Evolutionary conservation across 2,113 vertebrate genomes (phyloP).

Genomic region (Dunckerocampus dactyliophorus): DNA sequence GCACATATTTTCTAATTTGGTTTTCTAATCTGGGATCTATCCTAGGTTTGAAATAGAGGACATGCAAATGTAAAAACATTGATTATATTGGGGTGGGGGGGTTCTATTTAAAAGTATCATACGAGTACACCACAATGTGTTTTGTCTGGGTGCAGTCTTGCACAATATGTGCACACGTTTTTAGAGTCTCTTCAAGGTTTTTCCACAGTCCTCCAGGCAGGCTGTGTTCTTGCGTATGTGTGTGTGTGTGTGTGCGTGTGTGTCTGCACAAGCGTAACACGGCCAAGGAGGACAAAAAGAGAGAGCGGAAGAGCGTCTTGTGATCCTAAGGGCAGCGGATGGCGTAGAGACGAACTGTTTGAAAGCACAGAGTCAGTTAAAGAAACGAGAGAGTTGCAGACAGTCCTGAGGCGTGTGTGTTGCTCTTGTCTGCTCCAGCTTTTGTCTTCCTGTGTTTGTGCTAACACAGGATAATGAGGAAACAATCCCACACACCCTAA

Average conservation of each 20-base stretch:
- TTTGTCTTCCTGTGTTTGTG: slow-evolving; percentile 10
- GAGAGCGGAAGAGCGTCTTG: slow-evolving; percentile 34
- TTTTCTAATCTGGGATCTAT: background rate
- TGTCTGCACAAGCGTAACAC: slow-evolving; percentile 8
- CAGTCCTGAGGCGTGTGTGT: slow-evolving; percentile 30
- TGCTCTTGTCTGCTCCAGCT: slow-evolving; percentile 8
- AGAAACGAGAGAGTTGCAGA: slow-evolving; percentile 32
- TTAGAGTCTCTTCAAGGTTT: slow-evolving; percentile 7
- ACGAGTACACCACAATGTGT: too few relatives aligned
- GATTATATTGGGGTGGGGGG: too few relatives aligned
- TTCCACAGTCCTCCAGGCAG: slow-evolving; percentile 15
- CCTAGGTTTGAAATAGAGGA: too few relatives aligned
- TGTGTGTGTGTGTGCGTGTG: slow-evolving; percentile 3
- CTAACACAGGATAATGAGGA: slow-evolving; percentile 28
- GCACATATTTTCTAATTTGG: background rate
- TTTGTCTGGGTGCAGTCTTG: too few relatives aligned
- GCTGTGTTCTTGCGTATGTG: too few relatives aligned
- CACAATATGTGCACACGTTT: background rate
- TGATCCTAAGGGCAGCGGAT: slow-evolving; percentile 38
- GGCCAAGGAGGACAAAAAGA: slow-evolving; percentile 13
- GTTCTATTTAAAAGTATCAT: too few relatives aligned
- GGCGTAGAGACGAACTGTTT: slow-evolving; percentile 31
- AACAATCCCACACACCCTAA: background rate
- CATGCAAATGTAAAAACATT: too few relatives aligned
- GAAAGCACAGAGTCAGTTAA: slow-evolving; percentile 25